Evolutionary conservation across 2,113 vertebrate genomes (phyloP).

Genomic region (Cercopithecus mona): DNA sequence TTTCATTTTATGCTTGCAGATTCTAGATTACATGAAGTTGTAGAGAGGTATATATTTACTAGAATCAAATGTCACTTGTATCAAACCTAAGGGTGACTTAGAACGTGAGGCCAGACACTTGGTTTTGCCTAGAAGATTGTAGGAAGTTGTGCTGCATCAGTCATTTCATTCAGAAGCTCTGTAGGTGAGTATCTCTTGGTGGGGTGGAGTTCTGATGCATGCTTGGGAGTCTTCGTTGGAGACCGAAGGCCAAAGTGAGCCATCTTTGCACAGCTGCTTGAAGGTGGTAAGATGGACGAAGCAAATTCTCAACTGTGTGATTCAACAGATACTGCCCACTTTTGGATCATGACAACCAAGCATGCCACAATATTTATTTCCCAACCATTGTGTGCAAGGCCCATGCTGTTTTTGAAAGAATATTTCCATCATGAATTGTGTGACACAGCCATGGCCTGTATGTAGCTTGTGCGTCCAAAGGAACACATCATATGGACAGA

Average conservation of each 20-base stretch:
- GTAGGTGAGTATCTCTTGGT: neutral
- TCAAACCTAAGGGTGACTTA: neutral
- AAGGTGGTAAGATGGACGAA: neutral
- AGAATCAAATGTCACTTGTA: neutral
- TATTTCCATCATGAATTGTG: too few relatives aligned
- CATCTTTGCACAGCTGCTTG: neutral
- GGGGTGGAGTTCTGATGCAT: neutral
- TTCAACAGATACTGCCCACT: neutral
- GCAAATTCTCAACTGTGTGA: neutral
- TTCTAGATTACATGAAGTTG: neutral
- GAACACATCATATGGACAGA: too few relatives aligned
- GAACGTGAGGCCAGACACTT: neutral
- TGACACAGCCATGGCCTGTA: too few relatives aligned
- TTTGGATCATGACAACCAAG: neutral
- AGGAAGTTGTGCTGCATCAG: rapidly evolving
- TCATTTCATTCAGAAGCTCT: neutral
- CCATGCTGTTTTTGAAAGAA: neutral
- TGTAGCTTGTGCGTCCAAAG: neutral
- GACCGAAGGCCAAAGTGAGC: neutral
- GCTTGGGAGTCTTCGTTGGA: neutral
- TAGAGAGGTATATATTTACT: neutral
- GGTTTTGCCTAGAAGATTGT: neutral
- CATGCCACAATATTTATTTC: neutral
- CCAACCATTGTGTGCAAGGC: neutral
- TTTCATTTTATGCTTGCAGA: neutral